Evolutionary conservation across 2,797 vertebrate species (phyloP), one percentile per base, ranked within the genome.

Genomic region (Myoxocephalus aenaeus): DNA sequence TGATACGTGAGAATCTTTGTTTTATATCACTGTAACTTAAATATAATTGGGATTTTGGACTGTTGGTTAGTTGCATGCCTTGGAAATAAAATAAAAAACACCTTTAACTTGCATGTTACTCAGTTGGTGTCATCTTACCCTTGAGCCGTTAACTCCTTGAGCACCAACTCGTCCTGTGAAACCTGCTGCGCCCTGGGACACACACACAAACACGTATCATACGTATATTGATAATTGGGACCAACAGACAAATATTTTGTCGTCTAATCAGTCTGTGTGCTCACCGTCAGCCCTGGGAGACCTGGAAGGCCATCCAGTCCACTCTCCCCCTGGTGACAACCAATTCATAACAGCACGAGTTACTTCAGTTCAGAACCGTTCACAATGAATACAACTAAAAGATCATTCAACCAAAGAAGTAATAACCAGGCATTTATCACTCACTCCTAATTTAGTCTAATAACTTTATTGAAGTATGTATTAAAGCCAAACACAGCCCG

Each of bases 131-230:
- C 20, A 29, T 74, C 94, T 86, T 84, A 97, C 97, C 96, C 96
- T 95, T 4, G 96, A 96, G 72, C 97, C 97, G 7, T 96, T 97
- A 68, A 89, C 74, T 15, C 97, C 97, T 81, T 87, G 95, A 65
- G 83, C 87, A 0, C 97, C 97, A 0, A 94, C 72, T 0, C 46
- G 9, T 25, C 97, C 97, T 0, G 95, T 95, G 27, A 89, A 73
- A 50, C 97, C 97, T 0, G 90, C 78, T 18, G 95, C 85, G 0
- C 97, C 97, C 97, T 98, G 85, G 14, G 11, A 80, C 9, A 72
- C 25, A 84, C 11, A 77, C 18, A 72, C 18, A 40, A 15, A 63
- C 7, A 34, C 11, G 15, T 9, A 25, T 22, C 7, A 38, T 1
- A 20, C 13, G 17, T 42, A n/a, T 12, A 42, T 38, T 15, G 12